Evolutionary conservation across 2,888 invertebrate species (phyloP).

Genomic region (Mythimna ferrago): DNA sequence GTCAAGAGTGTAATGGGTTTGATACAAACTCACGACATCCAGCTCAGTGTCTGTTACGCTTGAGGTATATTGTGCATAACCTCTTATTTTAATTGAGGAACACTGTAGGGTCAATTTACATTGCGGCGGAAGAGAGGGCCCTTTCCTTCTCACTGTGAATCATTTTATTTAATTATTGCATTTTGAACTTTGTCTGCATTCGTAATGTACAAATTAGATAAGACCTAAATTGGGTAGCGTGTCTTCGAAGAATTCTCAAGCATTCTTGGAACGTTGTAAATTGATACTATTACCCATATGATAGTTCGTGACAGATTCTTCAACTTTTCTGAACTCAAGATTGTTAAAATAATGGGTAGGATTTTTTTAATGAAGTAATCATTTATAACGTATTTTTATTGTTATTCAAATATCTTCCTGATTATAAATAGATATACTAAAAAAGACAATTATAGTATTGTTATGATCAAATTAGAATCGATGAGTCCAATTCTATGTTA

Average conservation of each 20-base stretch:
- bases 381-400: not conserved
- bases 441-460: constrained; percentile 13
- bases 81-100: constrained; percentile 50
- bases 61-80: constrained; percentile 12
- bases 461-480: constrained; percentile 37
- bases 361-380: not conserved
- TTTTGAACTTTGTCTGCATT: constrained; percentile 38
- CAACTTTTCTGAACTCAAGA: not conserved
- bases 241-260: constrained; percentile 21
- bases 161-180: constrained; percentile 24
- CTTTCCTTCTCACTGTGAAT: constrained; percentile 7
- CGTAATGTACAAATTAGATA: constrained; percentile 15
- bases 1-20: constrained; percentile 29
- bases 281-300: not conserved
- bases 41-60: constrained; percentile 17
- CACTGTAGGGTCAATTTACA: constrained; percentile 39
- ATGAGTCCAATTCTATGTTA: constrained; percentile 14
- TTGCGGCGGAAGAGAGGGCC: constrained; percentile 36
- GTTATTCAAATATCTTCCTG: not conserved
- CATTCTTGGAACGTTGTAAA: constrained; percentile 3
- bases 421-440: not conserved
- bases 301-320: not conserved
- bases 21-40: constrained; percentile 18
- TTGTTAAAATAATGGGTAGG: not conserved
- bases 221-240: constrained; percentile 7